These are phyloP conservation scores for Drosophila busckii DNA, from an alignment of 1,140 invertebrate species.

Conservation along the genomic window DNA sequence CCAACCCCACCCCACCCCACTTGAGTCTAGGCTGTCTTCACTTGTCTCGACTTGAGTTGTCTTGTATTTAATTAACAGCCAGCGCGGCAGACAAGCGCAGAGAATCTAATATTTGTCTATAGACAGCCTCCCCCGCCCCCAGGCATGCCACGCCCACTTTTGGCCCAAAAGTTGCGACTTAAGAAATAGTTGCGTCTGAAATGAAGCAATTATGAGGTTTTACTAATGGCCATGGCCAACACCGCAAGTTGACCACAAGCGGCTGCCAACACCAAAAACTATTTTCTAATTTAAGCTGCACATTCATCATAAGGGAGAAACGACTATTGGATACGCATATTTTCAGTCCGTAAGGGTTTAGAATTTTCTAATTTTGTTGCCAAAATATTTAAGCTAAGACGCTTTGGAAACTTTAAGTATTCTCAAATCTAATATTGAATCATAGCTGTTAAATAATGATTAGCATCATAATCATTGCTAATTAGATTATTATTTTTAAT, in stretches of 20 bases:
- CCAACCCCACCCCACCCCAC: not conserved
- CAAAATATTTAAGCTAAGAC: too few species aligned
- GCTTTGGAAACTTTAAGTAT: too few species aligned
- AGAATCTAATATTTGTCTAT: conserved; percentile 41
- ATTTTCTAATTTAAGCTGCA: conserved; percentile 55
- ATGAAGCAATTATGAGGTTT: conserved; percentile 76
- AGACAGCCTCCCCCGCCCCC: too few species aligned
- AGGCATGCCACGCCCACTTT: conserved; percentile 12
- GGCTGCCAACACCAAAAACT: conserved; percentile 11
- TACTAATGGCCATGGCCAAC: conserved; percentile 64
- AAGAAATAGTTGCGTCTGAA: conserved; percentile 54
- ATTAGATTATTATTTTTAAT: too few species aligned
- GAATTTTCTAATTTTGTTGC: too few species aligned
- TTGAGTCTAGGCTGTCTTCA: not conserved
- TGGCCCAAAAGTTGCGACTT: conserved; percentile 12
- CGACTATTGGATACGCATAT: not conserved
- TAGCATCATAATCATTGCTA: too few species aligned
- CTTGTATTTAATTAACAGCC: conserved; percentile 72
- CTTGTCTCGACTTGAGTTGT: conserved; percentile 61
- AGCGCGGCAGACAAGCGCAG: conserved; percentile 51
- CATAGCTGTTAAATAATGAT: too few species aligned
- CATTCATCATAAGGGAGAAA: conserved; percentile 52
- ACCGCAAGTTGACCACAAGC: conserved; percentile 43
- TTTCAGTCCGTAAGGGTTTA: not conserved
- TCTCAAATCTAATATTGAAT: too few species aligned